Conservation (phyloP, 2,113 vertebrate genomes). For the Speoplatyrhinus poulsoni region DNA sequence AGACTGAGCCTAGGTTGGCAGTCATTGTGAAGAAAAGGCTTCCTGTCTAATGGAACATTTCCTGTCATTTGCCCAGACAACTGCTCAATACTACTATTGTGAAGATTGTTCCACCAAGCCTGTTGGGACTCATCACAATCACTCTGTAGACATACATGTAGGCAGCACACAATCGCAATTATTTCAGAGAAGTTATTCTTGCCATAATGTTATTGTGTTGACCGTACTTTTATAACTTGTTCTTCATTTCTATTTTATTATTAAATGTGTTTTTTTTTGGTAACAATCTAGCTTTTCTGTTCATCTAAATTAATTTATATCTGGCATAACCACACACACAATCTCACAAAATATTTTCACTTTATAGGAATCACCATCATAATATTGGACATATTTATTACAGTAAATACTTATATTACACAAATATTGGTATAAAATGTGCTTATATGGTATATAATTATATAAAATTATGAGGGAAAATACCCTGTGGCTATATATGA, state of each 20-base stretch:
- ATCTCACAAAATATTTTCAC: no score
- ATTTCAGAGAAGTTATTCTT: background rate
- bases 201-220: constrained; percentile 14
- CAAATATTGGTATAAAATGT: no score
- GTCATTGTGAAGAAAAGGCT: constrained; percentile 78
- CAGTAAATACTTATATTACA: no score
- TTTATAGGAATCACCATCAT: no score
- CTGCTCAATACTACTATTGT: constrained; percentile 45
- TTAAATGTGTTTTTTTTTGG: background rate
- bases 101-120: background rate
- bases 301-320: no score
- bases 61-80: constrained; percentile 28
- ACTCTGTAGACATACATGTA: background rate
- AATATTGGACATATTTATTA: no score
- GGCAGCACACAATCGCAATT: constrained; percentile 1
- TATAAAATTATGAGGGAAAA: no score
- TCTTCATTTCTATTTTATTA: background rate
- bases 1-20: constrained; percentile 82
- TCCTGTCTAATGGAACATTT: constrained; percentile 65
- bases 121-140: constrained; percentile 51
- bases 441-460: no score
- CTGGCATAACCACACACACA: no score
- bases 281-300: background rate
- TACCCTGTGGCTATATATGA: no score
- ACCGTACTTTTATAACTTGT: constrained; percentile 39